These are phyloP conservation scores for Lochmaea crataegi DNA, from an alignment of 2,888 invertebrate species.

Conservation along the genomic window DNA sequence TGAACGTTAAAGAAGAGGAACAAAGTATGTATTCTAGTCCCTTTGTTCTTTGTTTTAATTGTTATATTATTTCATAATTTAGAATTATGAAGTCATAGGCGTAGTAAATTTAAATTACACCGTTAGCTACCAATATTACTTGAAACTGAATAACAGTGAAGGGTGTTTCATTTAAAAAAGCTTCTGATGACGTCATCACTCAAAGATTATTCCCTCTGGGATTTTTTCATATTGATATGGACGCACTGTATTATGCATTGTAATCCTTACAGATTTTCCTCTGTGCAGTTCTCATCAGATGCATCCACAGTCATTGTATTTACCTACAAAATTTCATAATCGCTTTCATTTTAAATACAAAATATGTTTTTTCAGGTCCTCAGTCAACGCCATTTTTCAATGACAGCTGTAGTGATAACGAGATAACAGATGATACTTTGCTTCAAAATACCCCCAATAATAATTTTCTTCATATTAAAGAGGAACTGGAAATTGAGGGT, in stretches of 20 bases:
- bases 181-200: too few relatives aligned
- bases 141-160: too few relatives aligned
- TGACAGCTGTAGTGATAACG: constrained; percentile 68
- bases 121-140: too few relatives aligned
- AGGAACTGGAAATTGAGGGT: constrained; percentile 64
- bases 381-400: constrained; percentile 65
- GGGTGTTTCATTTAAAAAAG: too few relatives aligned
- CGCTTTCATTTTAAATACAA: too few relatives aligned
- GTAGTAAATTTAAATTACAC: not conserved
- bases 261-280: too few relatives aligned
- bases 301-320: too few relatives aligned
- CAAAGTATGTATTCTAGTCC: constrained; percentile 67
- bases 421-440: constrained; percentile 59
- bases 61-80: constrained; percentile 12
- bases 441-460: constrained; percentile 54
- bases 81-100: not conserved
- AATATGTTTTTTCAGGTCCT: constrained; percentile 59
- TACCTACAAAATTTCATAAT: too few relatives aligned
- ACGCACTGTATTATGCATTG: too few relatives aligned
- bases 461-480: constrained; percentile 64
- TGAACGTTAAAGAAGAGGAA: constrained; percentile 71
- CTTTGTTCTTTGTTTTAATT: constrained; percentile 20
- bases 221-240: too few relatives aligned
- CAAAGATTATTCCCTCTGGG: too few relatives aligned
- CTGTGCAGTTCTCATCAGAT: too few relatives aligned